phyloP scores from a whole-genome alignment of 2,113 vertebrate genomes.

The Nematolebias whitei region DNA sequence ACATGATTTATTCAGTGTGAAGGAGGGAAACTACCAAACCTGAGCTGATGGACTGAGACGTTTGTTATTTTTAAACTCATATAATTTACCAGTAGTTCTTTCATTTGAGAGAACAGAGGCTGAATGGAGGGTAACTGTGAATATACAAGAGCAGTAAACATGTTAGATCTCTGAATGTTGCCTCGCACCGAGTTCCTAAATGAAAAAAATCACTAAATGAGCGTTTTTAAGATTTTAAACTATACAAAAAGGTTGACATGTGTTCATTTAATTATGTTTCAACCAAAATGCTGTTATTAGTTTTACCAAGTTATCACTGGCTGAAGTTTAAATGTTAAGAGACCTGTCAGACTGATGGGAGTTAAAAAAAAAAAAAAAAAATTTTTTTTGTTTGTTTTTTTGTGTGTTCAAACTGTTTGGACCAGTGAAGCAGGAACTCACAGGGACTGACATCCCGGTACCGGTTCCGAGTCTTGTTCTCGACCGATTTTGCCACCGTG shows the following conservation, averaged over 20 bases:
- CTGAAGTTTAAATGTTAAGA: background rate
- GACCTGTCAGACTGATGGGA: background rate
- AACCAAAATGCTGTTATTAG: background rate
- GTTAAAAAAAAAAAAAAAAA: too few relatives aligned
- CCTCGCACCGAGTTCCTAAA: too few relatives aligned
- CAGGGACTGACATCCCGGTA: constrained; percentile 99
- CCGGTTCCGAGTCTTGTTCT: constrained; percentile 96
- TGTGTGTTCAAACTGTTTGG: background rate
- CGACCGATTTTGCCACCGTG: constrained; percentile 91
- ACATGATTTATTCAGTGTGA: constrained; percentile 36
- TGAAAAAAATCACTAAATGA: too few relatives aligned
- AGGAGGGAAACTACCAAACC: constrained; percentile 68
- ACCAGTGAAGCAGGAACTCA: constrained; percentile 79
- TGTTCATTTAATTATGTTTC: too few relatives aligned
- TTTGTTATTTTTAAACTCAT: too few relatives aligned
- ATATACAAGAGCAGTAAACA: background rate
- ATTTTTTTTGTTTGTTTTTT: too few relatives aligned
- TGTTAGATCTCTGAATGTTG: background rate
- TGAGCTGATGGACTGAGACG: constrained; percentile 35
- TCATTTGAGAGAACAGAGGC: background rate
- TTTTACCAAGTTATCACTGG: background rate
- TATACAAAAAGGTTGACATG: too few relatives aligned
- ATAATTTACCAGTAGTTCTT: too few relatives aligned
- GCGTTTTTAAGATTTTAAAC: too few relatives aligned
- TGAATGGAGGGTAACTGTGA: background rate